Evolutionary conservation across 2,797 vertebrate genomes (phyloP).

Genomic region (Gambusia yucatana): DNA sequence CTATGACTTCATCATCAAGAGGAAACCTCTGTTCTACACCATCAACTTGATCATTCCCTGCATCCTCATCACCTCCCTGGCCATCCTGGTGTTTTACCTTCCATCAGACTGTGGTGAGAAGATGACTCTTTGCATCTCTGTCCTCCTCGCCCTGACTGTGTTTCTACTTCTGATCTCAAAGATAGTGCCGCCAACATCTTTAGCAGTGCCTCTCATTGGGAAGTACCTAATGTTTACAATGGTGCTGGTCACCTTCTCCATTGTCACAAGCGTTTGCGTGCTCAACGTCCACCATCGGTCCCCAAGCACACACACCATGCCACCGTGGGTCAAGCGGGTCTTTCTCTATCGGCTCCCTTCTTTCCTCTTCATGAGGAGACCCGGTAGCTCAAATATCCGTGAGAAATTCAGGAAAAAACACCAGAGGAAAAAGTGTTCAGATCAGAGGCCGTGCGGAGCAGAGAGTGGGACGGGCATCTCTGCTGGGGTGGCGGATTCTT

Average conservation of each 20-base stretch:
- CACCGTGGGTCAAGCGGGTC: conserved; percentile 81
- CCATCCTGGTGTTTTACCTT: conserved; percentile 86
- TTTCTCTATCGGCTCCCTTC: conserved; percentile 78
- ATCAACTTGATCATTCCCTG: conserved; percentile 86
- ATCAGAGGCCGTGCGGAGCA: conserved; percentile 53
- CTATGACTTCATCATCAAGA: conserved; percentile 84
- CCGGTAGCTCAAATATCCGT: conserved; percentile 74
- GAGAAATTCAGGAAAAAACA: conserved; percentile 77
- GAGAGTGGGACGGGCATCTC: conserved; percentile 50
- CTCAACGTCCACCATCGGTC: conserved; percentile 86
- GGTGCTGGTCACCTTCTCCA: conserved; percentile 87
- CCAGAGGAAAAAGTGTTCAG: conserved; percentile 70
- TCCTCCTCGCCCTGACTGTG: conserved; percentile 85
- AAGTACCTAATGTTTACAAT: conserved; percentile 87
- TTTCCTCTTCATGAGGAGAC: conserved; percentile 82
- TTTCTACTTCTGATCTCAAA: conserved; percentile 87
- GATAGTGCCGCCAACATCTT: conserved; percentile 85
- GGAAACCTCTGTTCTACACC: conserved; percentile 86
- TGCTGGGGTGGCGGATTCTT: conserved; percentile 55
- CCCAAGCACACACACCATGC: conserved; percentile 85
- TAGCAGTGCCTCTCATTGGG: conserved; percentile 86
- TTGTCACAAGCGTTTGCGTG: conserved; percentile 86
- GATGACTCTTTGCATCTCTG: conserved; percentile 86
- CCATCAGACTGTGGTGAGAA: conserved; percentile 87
- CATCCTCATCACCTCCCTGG: conserved; percentile 84